Evolutionary conservation across 2,888 invertebrate genomes (phyloP).

Genomic region (Drosophila siamana): DNA sequence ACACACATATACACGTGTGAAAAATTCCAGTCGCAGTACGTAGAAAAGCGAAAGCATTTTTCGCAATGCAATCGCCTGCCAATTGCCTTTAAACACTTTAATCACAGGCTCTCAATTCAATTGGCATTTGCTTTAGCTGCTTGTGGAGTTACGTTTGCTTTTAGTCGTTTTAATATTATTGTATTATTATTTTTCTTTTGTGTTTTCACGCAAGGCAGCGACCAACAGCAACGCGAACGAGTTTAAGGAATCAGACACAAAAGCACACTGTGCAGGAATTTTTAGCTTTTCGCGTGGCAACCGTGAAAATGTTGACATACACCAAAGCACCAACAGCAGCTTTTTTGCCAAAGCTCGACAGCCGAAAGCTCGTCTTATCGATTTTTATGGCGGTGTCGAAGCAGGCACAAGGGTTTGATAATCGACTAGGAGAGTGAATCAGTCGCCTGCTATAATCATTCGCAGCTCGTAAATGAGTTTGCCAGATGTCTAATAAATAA

Average conservation of each 20-base stretch:
- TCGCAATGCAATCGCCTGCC: not conserved
- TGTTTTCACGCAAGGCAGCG: conserved; percentile 55
- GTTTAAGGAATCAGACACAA: conserved; percentile 76
- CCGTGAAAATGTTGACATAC: conserved; percentile 58
- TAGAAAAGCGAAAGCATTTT: conserved; percentile 63
- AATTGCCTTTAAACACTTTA: not conserved
- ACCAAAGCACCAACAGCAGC: conserved; percentile 27
- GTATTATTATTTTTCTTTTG: conserved; percentile 44
- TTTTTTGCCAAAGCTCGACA: conserved; percentile 41
- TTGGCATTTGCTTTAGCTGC: not conserved
- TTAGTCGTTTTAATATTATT: conserved; percentile 10
- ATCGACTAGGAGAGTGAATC: conserved; percentile 26
- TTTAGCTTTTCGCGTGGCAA: conserved; percentile 63
- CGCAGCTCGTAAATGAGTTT: not conserved
- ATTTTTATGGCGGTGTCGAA: conserved; percentile 20
- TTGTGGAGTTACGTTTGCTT: conserved; percentile 13
- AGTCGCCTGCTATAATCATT: not conserved
- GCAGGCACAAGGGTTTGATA: conserved; percentile 21
- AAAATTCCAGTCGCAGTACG: conserved; percentile 66
- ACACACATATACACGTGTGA: conserved; percentile 49
- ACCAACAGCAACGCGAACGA: conserved; percentile 73
- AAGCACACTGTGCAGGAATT: conserved; percentile 78
- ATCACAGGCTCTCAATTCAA: not conserved
- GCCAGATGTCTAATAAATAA: not conserved
- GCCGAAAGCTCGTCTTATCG: conserved; percentile 46